Evolutionary conservation across 2,888 invertebrate species (phyloP).

Genomic region (Conchocele bisecta): DNA sequence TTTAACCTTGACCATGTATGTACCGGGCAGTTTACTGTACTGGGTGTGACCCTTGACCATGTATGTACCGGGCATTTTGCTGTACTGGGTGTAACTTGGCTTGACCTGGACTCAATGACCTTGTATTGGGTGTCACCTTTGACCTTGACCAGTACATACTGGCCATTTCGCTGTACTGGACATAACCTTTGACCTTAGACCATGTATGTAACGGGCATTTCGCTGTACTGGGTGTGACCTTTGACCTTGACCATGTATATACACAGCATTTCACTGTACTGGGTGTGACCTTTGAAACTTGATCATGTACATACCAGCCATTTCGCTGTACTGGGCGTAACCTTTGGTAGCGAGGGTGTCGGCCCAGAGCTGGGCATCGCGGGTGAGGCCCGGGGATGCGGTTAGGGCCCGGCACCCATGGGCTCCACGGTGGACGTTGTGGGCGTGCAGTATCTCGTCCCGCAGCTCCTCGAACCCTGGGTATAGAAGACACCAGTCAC

Average conservation of each 20-base stretch:
- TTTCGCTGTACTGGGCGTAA: constrained; percentile 69
- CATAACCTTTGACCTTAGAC: too few species aligned
- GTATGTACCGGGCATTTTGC: too few species aligned
- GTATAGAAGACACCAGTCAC: constrained; percentile 12
- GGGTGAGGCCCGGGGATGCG: constrained; percentile 51
- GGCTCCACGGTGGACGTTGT: constrained; percentile 58
- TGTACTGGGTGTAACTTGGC: too few species aligned
- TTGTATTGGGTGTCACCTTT: too few species aligned
- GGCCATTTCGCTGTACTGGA: too few species aligned
- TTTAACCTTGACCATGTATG: too few species aligned
- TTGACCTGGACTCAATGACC: too few species aligned
- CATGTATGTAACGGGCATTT: too few species aligned
- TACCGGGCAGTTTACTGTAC: constrained; percentile 3
- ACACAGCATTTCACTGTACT: too few species aligned
- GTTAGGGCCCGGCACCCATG: constrained; percentile 61
- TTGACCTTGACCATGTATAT: constrained; percentile 59
- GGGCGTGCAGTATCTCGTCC: constrained; percentile 58
- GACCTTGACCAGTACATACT: too few species aligned
- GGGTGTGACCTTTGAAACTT: too few species aligned
- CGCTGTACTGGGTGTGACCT: constrained; percentile 66
- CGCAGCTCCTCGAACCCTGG: constrained; percentile 57
- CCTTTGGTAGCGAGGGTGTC: constrained; percentile 60
- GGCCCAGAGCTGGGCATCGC: constrained; percentile 67
- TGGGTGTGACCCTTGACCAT: too few species aligned
- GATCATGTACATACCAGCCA: constrained; percentile 49